Evolutionary conservation across 2,797 vertebrate species (phyloP).

Genomic region (Cryptoprocta ferox): DNA sequence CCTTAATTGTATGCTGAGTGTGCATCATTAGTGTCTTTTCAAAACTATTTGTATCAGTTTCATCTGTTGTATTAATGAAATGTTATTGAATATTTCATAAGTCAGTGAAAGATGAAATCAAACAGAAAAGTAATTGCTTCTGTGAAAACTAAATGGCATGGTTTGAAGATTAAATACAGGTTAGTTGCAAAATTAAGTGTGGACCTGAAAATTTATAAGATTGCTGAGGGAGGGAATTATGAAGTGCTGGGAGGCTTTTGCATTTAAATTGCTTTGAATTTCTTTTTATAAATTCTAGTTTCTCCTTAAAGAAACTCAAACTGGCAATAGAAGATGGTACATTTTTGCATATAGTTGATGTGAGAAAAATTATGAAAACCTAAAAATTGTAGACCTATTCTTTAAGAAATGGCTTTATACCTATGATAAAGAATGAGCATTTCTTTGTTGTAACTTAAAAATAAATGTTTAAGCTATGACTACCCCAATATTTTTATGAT

Average conservation of each 20-base stretch:
- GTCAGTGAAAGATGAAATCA: neutral
- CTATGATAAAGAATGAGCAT: neutral
- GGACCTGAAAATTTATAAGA: neutral
- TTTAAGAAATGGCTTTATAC: neutral
- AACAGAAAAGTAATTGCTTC: neutral
- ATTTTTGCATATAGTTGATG: neutral
- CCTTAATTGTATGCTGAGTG: neutral
- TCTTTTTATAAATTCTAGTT: neutral
- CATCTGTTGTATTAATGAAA: neutral
- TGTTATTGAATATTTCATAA: neutral
- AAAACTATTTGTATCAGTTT: neutral
- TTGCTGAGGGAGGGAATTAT: neutral
- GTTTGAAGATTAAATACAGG: neutral
- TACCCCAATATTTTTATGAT: neutral
- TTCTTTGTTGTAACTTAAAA: slow-evolving; percentile 13
- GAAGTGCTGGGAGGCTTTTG: neutral
- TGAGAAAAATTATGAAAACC: neutral
- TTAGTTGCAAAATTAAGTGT: neutral
- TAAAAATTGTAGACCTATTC: neutral
- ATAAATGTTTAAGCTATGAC: neutral
- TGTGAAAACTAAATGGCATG: neutral
- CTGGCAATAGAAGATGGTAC: neutral
- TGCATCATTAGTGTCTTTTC: neutral
- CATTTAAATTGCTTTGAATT: neutral
- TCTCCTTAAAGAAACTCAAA: neutral